A percentile compares a stretch with the other conserved stretches of the same genome.
Evolutionary conservation across 1,140 invertebrate species (phyloP).

Genomic region (Anastrepha ludens): DNA sequence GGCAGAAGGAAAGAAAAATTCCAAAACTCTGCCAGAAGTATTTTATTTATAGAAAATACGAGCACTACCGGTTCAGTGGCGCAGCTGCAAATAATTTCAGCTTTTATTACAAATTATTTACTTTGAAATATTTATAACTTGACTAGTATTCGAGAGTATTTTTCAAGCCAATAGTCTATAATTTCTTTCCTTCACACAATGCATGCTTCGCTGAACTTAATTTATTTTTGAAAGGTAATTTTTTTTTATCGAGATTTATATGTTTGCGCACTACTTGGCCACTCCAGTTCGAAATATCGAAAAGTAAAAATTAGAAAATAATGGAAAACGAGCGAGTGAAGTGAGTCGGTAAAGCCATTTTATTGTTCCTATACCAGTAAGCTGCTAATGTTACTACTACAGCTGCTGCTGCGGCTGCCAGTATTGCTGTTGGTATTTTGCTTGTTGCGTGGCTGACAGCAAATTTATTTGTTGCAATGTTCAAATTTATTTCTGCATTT

Average conservation of each 20-base stretch:
- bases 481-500: neutral
- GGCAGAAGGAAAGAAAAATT: too few relatives aligned
- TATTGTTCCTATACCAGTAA: neutral
- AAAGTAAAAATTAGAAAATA: slow-evolving; percentile 18
- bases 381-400: neutral
- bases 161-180: too few relatives aligned
- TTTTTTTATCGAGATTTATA: neutral
- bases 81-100: too few relatives aligned
- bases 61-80: too few relatives aligned
- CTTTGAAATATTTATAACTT: too few relatives aligned
- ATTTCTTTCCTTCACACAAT: neutral
- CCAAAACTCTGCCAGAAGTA: too few relatives aligned
- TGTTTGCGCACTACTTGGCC: neutral
- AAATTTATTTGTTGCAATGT: slow-evolving; percentile 21
- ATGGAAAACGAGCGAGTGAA: neutral
- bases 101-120: too few relatives aligned
- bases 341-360: too few relatives aligned
- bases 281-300: neutral
- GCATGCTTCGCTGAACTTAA: slow-evolving; percentile 17
- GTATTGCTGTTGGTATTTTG: neutral
- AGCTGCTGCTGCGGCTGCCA: neutral
- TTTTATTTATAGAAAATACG: too few relatives aligned
- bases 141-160: too few relatives aligned
- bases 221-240: slow-evolving; percentile 40
- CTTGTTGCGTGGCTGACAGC: slow-evolving; percentile 34